Base-by-base conservation (phyloP, 2,797 vertebrate species). In the Heliangelus exortis region DNA sequence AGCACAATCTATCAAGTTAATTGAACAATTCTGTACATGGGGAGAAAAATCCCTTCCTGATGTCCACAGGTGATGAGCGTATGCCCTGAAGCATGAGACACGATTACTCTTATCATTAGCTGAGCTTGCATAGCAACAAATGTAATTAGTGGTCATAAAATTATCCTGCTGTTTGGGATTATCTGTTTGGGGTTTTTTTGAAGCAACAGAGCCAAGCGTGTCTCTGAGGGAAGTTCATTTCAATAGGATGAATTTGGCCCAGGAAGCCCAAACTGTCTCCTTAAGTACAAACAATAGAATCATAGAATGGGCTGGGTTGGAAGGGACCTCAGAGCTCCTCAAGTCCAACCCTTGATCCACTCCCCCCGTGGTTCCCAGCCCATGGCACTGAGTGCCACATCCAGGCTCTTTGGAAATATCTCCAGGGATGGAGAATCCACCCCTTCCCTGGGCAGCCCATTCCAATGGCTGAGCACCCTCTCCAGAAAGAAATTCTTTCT, bases 61-160 rank as follows among this genome's bases (percentile, higher is more conserved):
- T 50, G 50, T 96, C 93, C 95, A 97, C 96, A 97, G 97, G 97
- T 97, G 97, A 97, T 96, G 95, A 97, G 93, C 93, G 45, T 91
- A 93, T 95, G 96, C 95, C 95, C 95, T 93, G 95, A 97, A 97
- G 96, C 96, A 96, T 97, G 95, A 97, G 96, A 97, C 95, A 95
- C 89, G 96, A 97, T 97, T 97, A 96, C 94, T 89, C 95, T 97
- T 97, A 97, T 96, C 96, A 97, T 97, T 97, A 97, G 96, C 94
- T 96, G 95, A 96, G 95, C 95, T 95, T 97, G 96, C 95, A 96
- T 97, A 92, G 96, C 97, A 97, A 96, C 95, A 95, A 96, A 96
- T 96, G 94, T 93, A 97, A 97, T 97, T 97, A 97, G 97, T 15
- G 91, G 94, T 93, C 96, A 96, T 96, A 94, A 97, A 97, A 96